Conservation (phyloP, 2,888 invertebrate species). For the Chymomyza amoena region DNA sequence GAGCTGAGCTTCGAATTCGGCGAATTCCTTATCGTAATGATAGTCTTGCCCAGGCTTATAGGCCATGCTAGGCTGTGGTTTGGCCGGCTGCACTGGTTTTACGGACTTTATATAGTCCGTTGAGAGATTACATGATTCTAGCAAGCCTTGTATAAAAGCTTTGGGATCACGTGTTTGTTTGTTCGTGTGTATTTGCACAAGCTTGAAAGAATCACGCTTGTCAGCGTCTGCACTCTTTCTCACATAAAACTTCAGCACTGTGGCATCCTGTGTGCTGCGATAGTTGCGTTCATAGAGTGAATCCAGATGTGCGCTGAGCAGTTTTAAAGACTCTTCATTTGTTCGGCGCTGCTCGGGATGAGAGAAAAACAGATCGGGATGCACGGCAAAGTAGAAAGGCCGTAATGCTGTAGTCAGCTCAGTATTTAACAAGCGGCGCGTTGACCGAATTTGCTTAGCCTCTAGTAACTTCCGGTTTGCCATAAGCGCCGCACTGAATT, state of each 20-base stretch:
- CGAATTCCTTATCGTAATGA: slow-evolving; percentile 63
- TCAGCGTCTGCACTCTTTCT: slow-evolving; percentile 77
- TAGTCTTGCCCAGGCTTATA: slow-evolving; percentile 64
- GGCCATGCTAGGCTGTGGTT: slow-evolving; percentile 25
- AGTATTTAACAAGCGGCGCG: slow-evolving; percentile 80
- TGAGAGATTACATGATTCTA: slow-evolving; percentile 90
- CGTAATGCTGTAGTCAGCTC: slow-evolving; percentile 94
- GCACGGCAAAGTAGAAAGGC: slow-evolving; percentile 96
- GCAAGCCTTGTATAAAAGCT: slow-evolving; percentile 85
- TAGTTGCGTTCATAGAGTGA: slow-evolving; percentile 83
- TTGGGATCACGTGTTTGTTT: slow-evolving; percentile 84
- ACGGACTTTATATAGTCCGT: slow-evolving; percentile 92
- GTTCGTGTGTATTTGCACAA: slow-evolving; percentile 86
- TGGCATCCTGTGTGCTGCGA: slow-evolving; percentile 74
- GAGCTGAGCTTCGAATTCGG: slow-evolving; percentile 60
- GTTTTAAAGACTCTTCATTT: slow-evolving; percentile 94
- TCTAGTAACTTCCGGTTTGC: neutral
- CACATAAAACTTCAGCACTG: slow-evolving; percentile 88
- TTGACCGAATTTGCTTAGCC: slow-evolving; percentile 32
- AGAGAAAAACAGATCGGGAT: slow-evolving; percentile 96
- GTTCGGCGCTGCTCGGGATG: slow-evolving; percentile 92
- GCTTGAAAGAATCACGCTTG: slow-evolving; percentile 81
- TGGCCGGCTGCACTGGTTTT: slow-evolving; percentile 43
- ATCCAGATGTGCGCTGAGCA: slow-evolving; percentile 91
- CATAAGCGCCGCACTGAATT: neutral